A percentile compares a stretch with the other conserved stretches of the same genome.
Conservation (phyloP, 2,888 invertebrate species). For the Drosophila bunnanda region DNA sequence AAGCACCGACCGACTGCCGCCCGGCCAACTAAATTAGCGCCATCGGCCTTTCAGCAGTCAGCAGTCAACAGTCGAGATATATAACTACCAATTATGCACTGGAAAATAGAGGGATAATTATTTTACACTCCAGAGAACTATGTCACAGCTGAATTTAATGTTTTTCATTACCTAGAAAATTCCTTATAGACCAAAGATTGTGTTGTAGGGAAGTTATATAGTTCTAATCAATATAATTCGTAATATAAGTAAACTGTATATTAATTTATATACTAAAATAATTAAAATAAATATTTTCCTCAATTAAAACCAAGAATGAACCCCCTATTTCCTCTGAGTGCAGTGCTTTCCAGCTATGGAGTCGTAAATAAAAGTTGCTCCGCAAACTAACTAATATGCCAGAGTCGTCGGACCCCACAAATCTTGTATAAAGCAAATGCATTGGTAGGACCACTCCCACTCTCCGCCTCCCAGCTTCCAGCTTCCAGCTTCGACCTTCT, state of each 20-base stretch:
- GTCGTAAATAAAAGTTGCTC: conserved; percentile 75
- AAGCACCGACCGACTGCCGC: conserved; percentile 22
- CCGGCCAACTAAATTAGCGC: conserved; percentile 72
- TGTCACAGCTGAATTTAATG: not conserved
- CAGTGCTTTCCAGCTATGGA: conserved; percentile 1
- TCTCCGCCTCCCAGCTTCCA: conserved; percentile 18
- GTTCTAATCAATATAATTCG: not conserved
- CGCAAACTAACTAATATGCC: conserved; percentile 72
- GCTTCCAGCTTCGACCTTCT: no score
- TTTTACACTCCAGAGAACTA: not conserved
- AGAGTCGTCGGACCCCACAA: conserved; percentile 60
- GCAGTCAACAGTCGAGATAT: conserved; percentile 24
- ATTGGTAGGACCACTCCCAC: conserved; percentile 36
- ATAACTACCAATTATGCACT: conserved; percentile 2
- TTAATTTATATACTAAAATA: not conserved
- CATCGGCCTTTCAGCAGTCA: conserved; percentile 56
- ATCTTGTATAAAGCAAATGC: conserved; percentile 69
- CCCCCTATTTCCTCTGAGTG: conserved; percentile 1
- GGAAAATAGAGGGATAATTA: no score
- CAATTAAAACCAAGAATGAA: not conserved
- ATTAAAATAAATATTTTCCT: not conserved
- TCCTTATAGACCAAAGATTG: no score
- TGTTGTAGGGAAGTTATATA: not conserved
- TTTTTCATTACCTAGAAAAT: no score
- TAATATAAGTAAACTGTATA: not conserved